phyloP scores from a whole-genome alignment of 2,888 invertebrate genomes.

The Malthinus seriepunctatus region DNA sequence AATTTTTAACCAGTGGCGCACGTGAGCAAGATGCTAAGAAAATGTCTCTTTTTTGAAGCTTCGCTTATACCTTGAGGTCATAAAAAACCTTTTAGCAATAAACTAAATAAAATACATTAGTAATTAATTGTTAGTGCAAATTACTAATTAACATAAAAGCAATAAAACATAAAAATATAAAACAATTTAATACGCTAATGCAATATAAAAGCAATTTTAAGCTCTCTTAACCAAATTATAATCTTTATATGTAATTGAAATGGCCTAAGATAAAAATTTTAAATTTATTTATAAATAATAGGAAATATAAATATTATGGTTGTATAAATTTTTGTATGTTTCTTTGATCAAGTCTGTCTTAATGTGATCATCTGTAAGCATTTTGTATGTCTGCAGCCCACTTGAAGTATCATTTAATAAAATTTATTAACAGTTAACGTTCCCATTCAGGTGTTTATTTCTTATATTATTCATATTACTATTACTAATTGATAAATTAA shows the following conservation, averaged over 20 bases:
- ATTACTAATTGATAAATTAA: constrained; percentile 18
- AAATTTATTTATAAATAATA: constrained; percentile 21
- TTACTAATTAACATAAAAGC: not conserved
- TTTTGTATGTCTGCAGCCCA: constrained; percentile 9
- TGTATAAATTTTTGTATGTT: not conserved
- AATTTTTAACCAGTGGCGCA: too few species aligned
- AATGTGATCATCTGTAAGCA: constrained; percentile 15
- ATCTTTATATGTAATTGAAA: constrained; percentile 28
- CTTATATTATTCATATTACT: constrained; percentile 17
- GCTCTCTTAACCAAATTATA: constrained; percentile 18
- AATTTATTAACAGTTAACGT: constrained; percentile 24
- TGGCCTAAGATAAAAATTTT: not conserved
- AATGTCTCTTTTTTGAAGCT: constrained; percentile 4
- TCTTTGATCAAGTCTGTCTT: constrained; percentile 7
- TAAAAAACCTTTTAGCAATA: not conserved
- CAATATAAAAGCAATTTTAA: constrained; percentile 20
- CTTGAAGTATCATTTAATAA: constrained; percentile 11
- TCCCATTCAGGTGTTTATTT: constrained; percentile 12
- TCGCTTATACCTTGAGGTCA: not conserved
- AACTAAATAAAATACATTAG: not conserved
- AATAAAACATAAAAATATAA: constrained; percentile 9
- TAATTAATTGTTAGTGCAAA: too few species aligned
- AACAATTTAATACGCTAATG: not conserved
- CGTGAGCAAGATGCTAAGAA: constrained; percentile 5
- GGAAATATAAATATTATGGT: constrained; percentile 31